A percentile compares a stretch with the other conserved stretches of the same genome.
These are phyloP conservation scores for Diphyllodes magnificus DNA, from an alignment of 2,113 vertebrate species.

Conservation along the genomic window DNA sequence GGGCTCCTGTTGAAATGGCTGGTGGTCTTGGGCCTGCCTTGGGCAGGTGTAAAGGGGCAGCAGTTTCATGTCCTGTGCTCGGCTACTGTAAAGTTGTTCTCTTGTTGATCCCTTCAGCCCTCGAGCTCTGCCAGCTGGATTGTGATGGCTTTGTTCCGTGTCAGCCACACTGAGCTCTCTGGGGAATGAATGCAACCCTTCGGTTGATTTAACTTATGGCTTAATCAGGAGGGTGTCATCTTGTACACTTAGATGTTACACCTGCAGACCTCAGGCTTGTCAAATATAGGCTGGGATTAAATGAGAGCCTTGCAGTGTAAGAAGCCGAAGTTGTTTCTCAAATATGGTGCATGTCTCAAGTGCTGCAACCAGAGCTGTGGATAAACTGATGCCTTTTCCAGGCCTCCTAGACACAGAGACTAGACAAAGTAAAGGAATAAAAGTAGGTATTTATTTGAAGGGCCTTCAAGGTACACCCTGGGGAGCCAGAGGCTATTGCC, in stretches of 20 bases:
- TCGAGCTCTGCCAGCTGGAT: fast-evolving
- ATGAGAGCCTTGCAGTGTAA: neutral
- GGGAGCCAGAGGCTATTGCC: too few relatives aligned
- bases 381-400: too few relatives aligned
- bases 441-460: too few relatives aligned
- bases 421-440: too few relatives aligned
- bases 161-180: neutral
- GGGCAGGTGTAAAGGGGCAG: neutral
- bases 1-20: neutral
- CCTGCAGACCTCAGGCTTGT: fast-evolving
- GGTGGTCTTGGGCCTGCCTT: neutral
- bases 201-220: neutral
- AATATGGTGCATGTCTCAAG: neutral
- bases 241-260: neutral
- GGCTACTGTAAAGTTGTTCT: neutral
- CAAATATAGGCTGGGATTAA: neutral
- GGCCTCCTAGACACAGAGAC: too few relatives aligned
- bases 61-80: neutral
- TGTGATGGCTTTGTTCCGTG: fast-evolving
- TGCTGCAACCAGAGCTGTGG: neutral
- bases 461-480: too few relatives aligned
- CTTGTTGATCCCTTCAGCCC: neutral
- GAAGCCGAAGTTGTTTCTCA: neutral
- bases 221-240: neutral
- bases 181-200: neutral